Base-by-base conservation (phyloP, 2,113 vertebrate genomes). In the Pristiophorus japonicus region DNA sequence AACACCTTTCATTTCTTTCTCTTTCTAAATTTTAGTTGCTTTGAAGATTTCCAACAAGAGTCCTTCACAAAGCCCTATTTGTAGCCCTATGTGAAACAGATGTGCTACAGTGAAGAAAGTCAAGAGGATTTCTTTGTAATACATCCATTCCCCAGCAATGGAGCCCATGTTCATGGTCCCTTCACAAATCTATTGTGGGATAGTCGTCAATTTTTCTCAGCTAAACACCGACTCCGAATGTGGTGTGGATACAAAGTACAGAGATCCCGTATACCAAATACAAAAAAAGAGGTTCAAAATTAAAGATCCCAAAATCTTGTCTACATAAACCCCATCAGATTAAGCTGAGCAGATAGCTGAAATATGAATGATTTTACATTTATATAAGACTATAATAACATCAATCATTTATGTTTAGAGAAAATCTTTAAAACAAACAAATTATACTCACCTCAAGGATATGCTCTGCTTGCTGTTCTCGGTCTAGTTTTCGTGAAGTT, bases 391-490 rank as follows among this genome's bases (percentile, higher is more conserved):
- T 7, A 47, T 94, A 94, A 70, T 70, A 70, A 94, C 66, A 65
- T 63, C 14, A 18, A 47, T 70, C 70, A 34, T 94, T 10, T 66
- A 38, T 45, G n/a, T 93, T 93, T 93, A 30, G 12, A 65, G 65
- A 94, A 93, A 94, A 51, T 18, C 42, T 47, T 47, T 66, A 85
- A 94, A 95, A 24, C 38, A 87, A 95, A 95, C 95, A 93, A 14
- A 20, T 95, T 96, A 95, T 18, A 96, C 96, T 98, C 97, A 99
- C 99, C 98, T 99, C 99, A 38, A 99, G 96, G 97, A 99, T 98
- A 96, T 99, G 99, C 94, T 99, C 99, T 14, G 96, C 98, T 90
- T 99, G 99, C 95, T 99, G 99, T 78, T 99, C 99, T 94, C 99
- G 97, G 97, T 99, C 99, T 95, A 99, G 97, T 96, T 97, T 99